These are phyloP conservation scores for Tamandua tetradactyla DNA, from an alignment of 2,797 vertebrate genomes.

Conservation along the genomic window DNA sequence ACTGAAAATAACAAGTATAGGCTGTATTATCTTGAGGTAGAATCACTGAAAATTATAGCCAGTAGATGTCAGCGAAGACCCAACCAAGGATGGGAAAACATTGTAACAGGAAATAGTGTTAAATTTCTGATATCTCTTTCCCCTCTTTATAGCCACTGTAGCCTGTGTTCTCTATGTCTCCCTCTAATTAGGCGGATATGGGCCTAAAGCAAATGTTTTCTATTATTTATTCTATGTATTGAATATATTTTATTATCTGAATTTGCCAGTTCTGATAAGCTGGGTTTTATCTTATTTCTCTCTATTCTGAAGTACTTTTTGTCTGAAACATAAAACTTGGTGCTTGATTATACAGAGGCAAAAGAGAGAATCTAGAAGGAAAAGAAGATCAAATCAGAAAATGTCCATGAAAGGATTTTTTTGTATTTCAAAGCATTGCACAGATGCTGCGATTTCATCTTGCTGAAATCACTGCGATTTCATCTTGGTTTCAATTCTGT, in stretches of 20 bases:
- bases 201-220: background rate
- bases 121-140: background rate
- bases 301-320: background rate
- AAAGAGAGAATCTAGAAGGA: background rate
- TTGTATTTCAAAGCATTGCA: background rate
- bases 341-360: background rate
- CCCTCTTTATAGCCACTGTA: background rate
- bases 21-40: background rate
- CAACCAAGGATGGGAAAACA: background rate
- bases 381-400: background rate
- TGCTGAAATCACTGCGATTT: background rate
- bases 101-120: background rate
- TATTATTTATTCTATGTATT: background rate
- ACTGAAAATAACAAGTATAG: background rate
- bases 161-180: background rate
- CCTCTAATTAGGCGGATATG: background rate
- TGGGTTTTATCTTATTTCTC: background rate
- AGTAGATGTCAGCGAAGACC: constrained; percentile 51
- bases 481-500: background rate
- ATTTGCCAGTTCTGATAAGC: background rate
- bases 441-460: background rate
- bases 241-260: background rate
- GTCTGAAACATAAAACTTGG: background rate
- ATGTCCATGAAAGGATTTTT: background rate
- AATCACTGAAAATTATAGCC: background rate